These are phyloP conservation scores for Geotrupes spiniger DNA, from an alignment of 2,888 invertebrate genomes.

Conservation along the genomic window DNA sequence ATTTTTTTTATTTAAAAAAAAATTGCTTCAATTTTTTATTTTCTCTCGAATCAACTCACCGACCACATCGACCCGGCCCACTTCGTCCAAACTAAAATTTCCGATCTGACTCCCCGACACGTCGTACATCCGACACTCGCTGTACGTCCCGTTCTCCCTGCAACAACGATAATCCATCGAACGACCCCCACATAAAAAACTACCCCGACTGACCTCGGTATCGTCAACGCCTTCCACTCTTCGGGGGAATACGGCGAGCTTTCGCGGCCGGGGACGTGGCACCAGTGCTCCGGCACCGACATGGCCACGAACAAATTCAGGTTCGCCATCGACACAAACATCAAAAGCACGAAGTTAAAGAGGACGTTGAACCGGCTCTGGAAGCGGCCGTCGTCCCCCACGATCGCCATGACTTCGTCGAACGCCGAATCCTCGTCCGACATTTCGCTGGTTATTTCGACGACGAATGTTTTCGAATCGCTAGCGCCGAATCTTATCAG, in stretches of 20 bases:
- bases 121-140: constrained; percentile 53
- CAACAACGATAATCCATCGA: too few species aligned
- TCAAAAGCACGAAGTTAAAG: constrained; percentile 46
- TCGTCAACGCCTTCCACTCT: constrained; percentile 54
- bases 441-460: too few species aligned
- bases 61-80: not conserved
- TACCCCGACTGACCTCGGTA: constrained; percentile 57
- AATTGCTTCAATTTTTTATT: too few species aligned
- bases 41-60: not conserved
- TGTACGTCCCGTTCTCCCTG: constrained; percentile 29
- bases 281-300: constrained; percentile 59
- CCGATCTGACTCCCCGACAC: constrained; percentile 27
- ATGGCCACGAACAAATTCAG: constrained; percentile 56
- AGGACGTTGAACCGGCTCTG: constrained; percentile 53
- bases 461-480: too few species aligned
- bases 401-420: constrained; percentile 53
- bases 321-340: constrained; percentile 53
- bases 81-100: too few species aligned
- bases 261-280: constrained; percentile 54
- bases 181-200: too few species aligned
- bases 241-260: constrained; percentile 49
- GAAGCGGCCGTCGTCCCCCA: constrained; percentile 55
- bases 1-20: too few species aligned
- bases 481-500: too few species aligned
- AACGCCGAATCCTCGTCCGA: too few species aligned